Evolutionary conservation across 1,140 invertebrate genomes (phyloP).

Genomic region (Achroia grisella): DNA sequence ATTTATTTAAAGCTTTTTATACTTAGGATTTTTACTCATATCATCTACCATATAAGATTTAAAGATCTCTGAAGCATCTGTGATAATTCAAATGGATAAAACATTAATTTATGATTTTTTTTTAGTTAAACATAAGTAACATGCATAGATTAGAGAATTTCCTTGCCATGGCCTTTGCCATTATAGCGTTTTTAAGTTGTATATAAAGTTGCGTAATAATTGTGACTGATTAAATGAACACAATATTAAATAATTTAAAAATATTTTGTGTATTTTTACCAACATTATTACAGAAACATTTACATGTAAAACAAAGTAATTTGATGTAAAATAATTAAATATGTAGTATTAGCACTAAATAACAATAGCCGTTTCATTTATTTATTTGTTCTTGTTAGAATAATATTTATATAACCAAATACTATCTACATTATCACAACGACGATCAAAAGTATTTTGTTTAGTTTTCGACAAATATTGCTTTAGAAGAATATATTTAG

Average conservation of each 20-base stretch:
- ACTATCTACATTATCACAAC: not conserved
- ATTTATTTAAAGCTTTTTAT: not conserved
- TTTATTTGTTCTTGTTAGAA: conserved; percentile 4
- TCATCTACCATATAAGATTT: conserved; percentile 64
- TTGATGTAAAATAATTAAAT: too few species aligned
- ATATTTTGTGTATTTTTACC: too few species aligned
- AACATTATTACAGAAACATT: too few species aligned
- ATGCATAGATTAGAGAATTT: conserved; percentile 23
- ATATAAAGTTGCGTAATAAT: conserved; percentile 17
- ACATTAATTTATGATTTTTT: conserved; percentile 65
- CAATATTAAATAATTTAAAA: conserved; percentile 24
- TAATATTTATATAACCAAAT: conserved; percentile 8
- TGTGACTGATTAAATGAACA: conserved; percentile 51
- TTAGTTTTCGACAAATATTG: conserved; percentile 26
- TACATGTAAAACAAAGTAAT: too few species aligned
- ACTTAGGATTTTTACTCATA: conserved; percentile 29
- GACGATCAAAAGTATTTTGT: conserved; percentile 1
- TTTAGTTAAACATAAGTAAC: conserved; percentile 28
- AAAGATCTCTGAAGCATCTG: conserved; percentile 71
- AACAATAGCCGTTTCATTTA: too few species aligned
- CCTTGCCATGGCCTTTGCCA: conserved; percentile 22
- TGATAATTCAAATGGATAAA: conserved; percentile 68
- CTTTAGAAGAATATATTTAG: conserved; percentile 46
- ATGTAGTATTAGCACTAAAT: too few species aligned
- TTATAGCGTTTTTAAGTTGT: not conserved